phyloP scores from a whole-genome alignment of 2,888 invertebrate genomes.

The Amphimallon solstitiale region DNA sequence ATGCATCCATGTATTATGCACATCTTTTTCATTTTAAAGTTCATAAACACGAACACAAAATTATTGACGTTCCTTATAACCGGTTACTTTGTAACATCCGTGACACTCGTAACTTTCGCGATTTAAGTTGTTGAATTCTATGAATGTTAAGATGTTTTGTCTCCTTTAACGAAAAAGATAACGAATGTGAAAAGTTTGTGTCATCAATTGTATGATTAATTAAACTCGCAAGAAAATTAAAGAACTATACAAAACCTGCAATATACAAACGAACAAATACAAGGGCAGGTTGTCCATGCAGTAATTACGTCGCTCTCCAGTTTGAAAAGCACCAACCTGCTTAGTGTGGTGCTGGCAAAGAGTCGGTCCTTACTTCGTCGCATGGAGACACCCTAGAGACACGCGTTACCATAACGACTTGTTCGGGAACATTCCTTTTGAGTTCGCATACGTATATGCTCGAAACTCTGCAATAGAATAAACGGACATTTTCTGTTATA shows the following conservation, averaged over 20 bases:
- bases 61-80: too few species aligned
- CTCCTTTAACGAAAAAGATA: too few species aligned
- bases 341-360: constrained; percentile 35
- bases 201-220: constrained; percentile 3
- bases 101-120: too few species aligned
- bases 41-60: too few species aligned
- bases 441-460: constrained; percentile 8
- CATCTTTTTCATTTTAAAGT: too few species aligned
- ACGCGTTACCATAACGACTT: constrained; percentile 50
- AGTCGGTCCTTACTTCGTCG: constrained; percentile 31
- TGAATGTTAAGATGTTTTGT: too few species aligned
- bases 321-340: constrained; percentile 15
- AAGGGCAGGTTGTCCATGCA: constrained; percentile 17
- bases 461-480: constrained; percentile 24
- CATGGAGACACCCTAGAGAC: constrained; percentile 48
- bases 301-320: constrained; percentile 28
- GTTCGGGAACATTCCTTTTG: constrained; percentile 45
- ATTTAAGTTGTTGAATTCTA: too few species aligned
- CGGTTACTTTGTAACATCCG: too few species aligned
- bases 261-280: constrained; percentile 4
- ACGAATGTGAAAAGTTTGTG: constrained; percentile 1
- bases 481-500: constrained; percentile 18
- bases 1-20: too few species aligned
- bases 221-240: constrained; percentile 1
- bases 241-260: not conserved